These are phyloP conservation scores for Hippotragus niger DNA, from an alignment of 2,113 vertebrate genomes.

Conservation along the genomic window DNA sequence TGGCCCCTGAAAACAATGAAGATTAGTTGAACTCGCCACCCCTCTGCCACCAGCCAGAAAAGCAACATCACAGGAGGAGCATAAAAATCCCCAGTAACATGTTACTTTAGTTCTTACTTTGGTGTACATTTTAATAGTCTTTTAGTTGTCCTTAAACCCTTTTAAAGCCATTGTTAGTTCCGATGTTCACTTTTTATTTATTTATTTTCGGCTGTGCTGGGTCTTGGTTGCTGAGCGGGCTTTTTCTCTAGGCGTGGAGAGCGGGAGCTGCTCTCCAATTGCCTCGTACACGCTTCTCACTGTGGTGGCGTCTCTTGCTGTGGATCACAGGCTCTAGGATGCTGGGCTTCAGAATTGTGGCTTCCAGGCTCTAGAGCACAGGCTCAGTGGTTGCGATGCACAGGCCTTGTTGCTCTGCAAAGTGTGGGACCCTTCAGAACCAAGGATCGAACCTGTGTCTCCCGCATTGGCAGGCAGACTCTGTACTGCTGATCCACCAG, in stretches of 20 bases:
- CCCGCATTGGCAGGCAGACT: not conserved
- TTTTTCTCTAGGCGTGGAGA: not conserved
- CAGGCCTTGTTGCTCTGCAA: not conserved
- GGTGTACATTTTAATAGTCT: not conserved
- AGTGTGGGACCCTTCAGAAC: not conserved
- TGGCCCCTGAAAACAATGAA: not conserved
- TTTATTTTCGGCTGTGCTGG: not conserved
- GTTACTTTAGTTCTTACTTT: not conserved
- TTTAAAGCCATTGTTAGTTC: not conserved
- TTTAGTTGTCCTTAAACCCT: not conserved
- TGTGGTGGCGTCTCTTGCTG: not conserved
- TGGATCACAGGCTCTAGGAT: rapidly evolving
- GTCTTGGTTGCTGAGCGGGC: not conserved
- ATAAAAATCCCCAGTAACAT: not conserved
- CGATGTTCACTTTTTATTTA: not conserved
- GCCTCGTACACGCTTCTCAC: rapidly evolving
- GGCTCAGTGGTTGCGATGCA: not conserved
- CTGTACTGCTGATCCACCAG: not conserved
- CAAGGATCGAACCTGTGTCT: not conserved
- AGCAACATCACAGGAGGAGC: not conserved
- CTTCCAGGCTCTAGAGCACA: not conserved
- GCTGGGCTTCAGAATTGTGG: not conserved
- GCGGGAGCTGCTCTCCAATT: not conserved
- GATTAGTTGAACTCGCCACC: not conserved
- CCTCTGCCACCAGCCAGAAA: not conserved